Evolutionary conservation across 2,113 vertebrate genomes (phyloP).

Genomic region (Sminthopsis crassicaudata): DNA sequence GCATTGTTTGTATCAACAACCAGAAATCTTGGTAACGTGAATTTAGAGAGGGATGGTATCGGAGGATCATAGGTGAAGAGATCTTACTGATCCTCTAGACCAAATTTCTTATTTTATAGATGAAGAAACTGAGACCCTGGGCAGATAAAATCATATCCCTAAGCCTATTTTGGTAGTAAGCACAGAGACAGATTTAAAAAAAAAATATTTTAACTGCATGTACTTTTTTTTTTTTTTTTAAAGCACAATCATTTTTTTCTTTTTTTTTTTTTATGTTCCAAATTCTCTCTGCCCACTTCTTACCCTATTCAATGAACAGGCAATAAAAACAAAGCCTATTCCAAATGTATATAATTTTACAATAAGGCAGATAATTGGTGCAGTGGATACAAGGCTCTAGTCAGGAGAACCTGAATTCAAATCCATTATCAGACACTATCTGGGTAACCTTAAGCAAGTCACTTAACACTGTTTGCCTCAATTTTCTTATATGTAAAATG

Average conservation of each 20-base stretch:
- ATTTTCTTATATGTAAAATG: not conserved
- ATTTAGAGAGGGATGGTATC: not conserved
- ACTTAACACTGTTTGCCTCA: not conserved
- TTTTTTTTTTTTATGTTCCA: not conserved
- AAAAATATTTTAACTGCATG: not conserved
- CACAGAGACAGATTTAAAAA: not conserved
- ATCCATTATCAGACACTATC: not conserved
- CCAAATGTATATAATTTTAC: not conserved
- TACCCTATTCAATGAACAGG: not conserved
- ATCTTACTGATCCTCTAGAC: not conserved
- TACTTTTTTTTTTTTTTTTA: too few relatives aligned
- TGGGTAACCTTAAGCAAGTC: not conserved
- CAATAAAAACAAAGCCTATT: not conserved
- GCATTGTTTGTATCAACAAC: not conserved
- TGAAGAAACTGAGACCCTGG: not conserved
- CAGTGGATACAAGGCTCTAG: not conserved
- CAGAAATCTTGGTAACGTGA: not conserved
- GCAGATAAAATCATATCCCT: not conserved
- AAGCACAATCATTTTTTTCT: not conserved
- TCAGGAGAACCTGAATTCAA: not conserved
- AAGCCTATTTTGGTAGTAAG: not conserved
- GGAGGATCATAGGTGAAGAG: not conserved
- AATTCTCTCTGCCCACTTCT: not conserved
- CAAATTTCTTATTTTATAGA: not conserved
- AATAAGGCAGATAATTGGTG: not conserved